Conservation (phyloP, 1,140 invertebrate species). For the Euglossa dilemma region DNA sequence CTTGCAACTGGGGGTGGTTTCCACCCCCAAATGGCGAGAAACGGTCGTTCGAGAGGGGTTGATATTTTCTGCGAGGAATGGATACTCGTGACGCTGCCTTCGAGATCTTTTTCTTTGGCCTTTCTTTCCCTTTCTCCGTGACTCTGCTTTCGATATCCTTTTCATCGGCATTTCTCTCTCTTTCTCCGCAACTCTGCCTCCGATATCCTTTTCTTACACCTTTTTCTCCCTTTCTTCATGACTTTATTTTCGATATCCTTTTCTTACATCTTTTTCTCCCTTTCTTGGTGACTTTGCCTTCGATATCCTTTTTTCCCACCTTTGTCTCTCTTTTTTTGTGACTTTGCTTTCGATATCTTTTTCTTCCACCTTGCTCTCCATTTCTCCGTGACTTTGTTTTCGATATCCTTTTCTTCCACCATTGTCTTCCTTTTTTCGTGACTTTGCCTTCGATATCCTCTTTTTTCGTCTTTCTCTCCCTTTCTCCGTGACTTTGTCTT, state of each 20-base stretch:
- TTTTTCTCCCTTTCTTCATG: fast-evolving
- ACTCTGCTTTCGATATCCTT: no score
- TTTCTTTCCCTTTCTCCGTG: fast-evolving
- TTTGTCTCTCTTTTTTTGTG: fast-evolving
- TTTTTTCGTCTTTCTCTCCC: not conserved
- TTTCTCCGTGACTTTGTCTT: not conserved
- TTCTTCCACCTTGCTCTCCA: not conserved
- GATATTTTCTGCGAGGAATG: slow-evolving; percentile 40
- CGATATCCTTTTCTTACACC: not conserved
- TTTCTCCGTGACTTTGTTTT: not conserved
- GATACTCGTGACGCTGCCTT: slow-evolving; percentile 7
- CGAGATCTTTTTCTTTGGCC: not conserved
- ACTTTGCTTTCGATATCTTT: no score
- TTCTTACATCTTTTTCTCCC: not conserved
- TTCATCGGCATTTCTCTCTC: no score
- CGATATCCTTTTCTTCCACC: not conserved
- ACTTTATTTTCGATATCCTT: no score
- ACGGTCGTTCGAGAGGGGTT: slow-evolving; percentile 19
- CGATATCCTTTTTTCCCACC: not conserved
- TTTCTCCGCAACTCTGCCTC: not conserved
- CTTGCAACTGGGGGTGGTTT: not conserved
- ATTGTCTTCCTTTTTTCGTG: no score
- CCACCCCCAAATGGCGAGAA: not conserved
- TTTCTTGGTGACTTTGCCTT: not conserved
- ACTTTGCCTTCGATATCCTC: no score